Evolutionary conservation across 1,140 invertebrate species (phyloP), one percentile per base, ranked within the genome.

Genomic region (Nebria ingens): DNA sequence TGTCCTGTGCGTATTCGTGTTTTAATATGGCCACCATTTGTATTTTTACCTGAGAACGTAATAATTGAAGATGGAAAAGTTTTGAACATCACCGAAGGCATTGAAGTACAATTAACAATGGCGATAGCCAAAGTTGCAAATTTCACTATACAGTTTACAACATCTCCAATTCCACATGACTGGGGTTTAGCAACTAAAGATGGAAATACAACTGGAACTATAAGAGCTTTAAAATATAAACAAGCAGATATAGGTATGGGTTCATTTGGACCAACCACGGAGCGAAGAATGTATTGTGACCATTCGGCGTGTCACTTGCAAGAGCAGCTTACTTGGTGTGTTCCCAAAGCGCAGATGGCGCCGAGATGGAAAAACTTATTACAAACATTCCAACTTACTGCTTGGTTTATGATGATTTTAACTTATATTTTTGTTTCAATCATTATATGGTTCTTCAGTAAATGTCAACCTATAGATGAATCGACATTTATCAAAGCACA

Each of bases 21-120:
- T 22, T 53, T 52, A 6, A 53, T 60, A 21, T 55, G 56, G 21
- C 59, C 61, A 13, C 60, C 63, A 0, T 64, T 59, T 51, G 61
- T 60, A 11, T 19, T 66, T 0, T 21, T 17, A 11, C 40, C 40
- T 29, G 21, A 1, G 15, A 15, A 51, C 9, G 19, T 12, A 49
- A 9, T 45, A 13, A 19, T 21, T 19, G 4, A 42, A 25, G 38
- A 49, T 17, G 6, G 51, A 17, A 34, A 34, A 56, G 52, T 17
- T n/a, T 38, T 20, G 22, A 17, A 45, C 40, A 45, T 45, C 4
- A 11, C 9, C n/a, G 53, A 57, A 2, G 63, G 63, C 0, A 53
- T 62, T 12, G 63, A 64, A 59, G 58, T 62, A 19, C 52, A 19
- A 52, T 19, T 64, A n/a, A 49, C 62, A 22, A 59, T 62, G 21